phyloP scores from a whole-genome alignment of 2,113 vertebrate genomes.

The Sigmodon hispidus region DNA sequence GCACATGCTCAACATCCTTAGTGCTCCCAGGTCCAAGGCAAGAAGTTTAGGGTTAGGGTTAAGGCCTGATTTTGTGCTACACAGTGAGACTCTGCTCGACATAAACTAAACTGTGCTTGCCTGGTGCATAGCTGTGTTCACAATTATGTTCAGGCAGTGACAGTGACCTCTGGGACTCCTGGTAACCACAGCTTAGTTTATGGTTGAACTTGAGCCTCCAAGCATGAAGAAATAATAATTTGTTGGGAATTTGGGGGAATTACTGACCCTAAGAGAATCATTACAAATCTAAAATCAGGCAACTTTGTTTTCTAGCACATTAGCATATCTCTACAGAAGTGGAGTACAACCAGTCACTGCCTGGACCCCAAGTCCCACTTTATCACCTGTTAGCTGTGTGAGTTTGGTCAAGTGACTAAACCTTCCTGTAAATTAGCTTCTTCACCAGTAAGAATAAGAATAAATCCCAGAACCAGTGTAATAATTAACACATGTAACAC shows the following conservation, averaged over 20 bases:
- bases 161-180: background rate
- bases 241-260: constrained; percentile 66
- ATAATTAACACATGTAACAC: background rate
- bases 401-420: background rate
- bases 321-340: background rate
- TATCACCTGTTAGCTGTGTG: background rate
- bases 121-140: background rate
- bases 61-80: background rate
- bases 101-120: background rate
- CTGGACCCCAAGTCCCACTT: background rate
- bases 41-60: background rate
- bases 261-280: constrained; percentile 52
- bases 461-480: background rate
- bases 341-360: too few species aligned
- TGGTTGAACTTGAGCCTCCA: background rate
- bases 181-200: background rate
- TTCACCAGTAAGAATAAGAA: background rate
- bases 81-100: background rate
- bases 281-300: background rate
- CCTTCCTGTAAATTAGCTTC: background rate
- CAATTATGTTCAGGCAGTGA: background rate
- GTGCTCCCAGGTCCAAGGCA: background rate
- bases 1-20: background rate
- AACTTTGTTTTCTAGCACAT: constrained; percentile 13
- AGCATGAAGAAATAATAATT: constrained; percentile 52